These are phyloP conservation scores for Hippocampus guttulatus DNA, from an alignment of 2,113 vertebrate species.

Conservation along the genomic window DNA sequence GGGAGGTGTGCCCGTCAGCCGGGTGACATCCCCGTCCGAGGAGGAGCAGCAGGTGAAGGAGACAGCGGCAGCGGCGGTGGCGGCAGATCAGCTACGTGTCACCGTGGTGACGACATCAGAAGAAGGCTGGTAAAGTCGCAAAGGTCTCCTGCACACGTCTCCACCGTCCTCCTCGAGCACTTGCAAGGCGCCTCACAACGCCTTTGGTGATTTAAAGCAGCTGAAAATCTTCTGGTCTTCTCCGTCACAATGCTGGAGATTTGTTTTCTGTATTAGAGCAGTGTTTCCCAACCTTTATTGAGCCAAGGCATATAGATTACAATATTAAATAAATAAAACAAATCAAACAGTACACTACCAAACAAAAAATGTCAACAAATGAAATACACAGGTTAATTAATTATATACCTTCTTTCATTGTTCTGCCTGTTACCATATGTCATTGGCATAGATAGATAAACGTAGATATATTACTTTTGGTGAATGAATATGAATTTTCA, in stretches of 20 bases:
- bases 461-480: too few species aligned
- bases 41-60: conserved; percentile 56
- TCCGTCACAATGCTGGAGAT: conserved; percentile 32
- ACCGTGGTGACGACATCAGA: conserved; percentile 33
- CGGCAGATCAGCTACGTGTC: conserved; percentile 38
- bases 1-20: conserved; percentile 9
- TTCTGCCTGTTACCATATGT: too few species aligned
- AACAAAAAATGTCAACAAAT: not conserved
- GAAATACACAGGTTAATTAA: too few species aligned
- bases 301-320: not conserved
- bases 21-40: conserved; percentile 52
- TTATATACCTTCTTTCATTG: too few species aligned
- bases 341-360: not conserved
- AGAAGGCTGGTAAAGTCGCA: conserved; percentile 46
- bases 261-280: conserved; percentile 36
- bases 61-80: not conserved
- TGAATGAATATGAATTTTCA: too few species aligned
- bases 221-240: conserved; percentile 56
- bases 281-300: not conserved
- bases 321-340: not conserved
- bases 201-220: conserved; percentile 62
- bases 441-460: too few species aligned
- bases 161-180: conserved; percentile 39
- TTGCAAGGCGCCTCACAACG: conserved; percentile 54
- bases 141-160: conserved; percentile 21